These are phyloP conservation scores for Xiphorhynchus erythropygius DNA, from an alignment of 2,797 vertebrate species.

Conservation along the genomic window DNA sequence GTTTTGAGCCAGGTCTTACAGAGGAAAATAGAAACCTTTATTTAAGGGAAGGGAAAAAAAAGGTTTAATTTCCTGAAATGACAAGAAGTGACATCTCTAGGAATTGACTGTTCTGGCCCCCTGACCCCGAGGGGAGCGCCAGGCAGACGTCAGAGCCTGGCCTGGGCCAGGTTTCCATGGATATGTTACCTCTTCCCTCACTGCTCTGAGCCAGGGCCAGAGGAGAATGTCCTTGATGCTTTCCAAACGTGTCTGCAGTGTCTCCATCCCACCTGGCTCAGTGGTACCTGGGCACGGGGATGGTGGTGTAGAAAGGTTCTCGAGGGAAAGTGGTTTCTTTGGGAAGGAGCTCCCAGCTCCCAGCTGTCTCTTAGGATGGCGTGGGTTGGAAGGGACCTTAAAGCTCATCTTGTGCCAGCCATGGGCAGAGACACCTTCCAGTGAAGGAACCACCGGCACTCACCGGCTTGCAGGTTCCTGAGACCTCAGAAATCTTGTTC, in stretches of 20 bases:
- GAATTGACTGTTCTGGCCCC: conserved; percentile 74
- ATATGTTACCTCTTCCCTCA: conserved; percentile 18
- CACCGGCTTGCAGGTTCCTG: background rate
- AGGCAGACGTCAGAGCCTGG: conserved; percentile 64
- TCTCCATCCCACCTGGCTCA: background rate
- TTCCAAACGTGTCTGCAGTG: background rate
- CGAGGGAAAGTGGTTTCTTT: background rate
- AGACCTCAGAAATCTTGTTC: background rate
- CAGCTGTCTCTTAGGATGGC: background rate
- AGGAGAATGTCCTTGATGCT: background rate
- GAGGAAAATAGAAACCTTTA: background rate
- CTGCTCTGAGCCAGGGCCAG: background rate
- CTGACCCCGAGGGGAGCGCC: conserved; percentile 43
- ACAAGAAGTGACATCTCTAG: conserved; percentile 72
- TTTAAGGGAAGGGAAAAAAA: background rate
- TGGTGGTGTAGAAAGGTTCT: background rate
- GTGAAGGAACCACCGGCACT: background rate
- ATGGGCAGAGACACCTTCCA: background rate
- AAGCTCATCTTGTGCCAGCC: background rate
- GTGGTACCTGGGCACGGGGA: background rate
- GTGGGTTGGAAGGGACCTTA: background rate
- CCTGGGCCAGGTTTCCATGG: conserved; percentile 79
- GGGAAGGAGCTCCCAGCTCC: background rate
- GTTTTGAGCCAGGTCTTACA: background rate
- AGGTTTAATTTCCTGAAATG: conserved; percentile 71